Conservation (phyloP, 2,888 invertebrate species). For the Mayetiola destructor region DNA sequence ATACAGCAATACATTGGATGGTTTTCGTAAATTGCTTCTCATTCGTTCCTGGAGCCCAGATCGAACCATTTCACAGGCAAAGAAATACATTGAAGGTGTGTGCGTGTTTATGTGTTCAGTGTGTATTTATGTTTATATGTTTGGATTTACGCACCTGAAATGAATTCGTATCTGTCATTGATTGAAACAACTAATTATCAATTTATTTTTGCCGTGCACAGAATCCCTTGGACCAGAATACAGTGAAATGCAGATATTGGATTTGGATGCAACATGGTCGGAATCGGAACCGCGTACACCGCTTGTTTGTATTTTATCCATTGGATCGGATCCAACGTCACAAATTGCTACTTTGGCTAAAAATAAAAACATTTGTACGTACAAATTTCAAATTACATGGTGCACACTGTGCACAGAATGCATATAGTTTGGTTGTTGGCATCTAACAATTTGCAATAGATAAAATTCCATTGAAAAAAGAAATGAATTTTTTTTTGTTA, state of each 20-base stretch:
- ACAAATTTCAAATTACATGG: too few relatives aligned
- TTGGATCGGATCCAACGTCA: constrained; percentile 93
- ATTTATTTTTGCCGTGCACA: constrained; percentile 22
- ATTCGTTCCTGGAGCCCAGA: constrained; percentile 94
- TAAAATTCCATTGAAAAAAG: too few relatives aligned
- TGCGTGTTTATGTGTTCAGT: neutral
- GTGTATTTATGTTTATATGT: neutral
- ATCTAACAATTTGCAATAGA: too few relatives aligned
- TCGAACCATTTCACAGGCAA: constrained; percentile 82
- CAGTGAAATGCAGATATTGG: constrained; percentile 82
- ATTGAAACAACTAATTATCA: too few relatives aligned
- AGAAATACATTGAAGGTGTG: constrained; percentile 54
- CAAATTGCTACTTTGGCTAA: constrained; percentile 81
- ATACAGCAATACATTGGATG: constrained; percentile 70
- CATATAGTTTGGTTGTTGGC: too few relatives aligned
- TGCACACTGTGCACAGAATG: too few relatives aligned
- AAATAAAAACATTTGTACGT: constrained; percentile 65
- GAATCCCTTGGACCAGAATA: constrained; percentile 77
- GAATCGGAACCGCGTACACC: constrained; percentile 84
- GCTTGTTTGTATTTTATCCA: constrained; percentile 81
- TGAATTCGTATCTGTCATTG: too few relatives aligned
- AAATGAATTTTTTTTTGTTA: too few relatives aligned
- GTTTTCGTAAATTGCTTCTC: constrained; percentile 73
- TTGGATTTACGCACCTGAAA: neutral
- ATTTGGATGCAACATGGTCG: constrained; percentile 76